Evolutionary conservation across 2,113 vertebrate genomes (phyloP).

Genomic region (Aegotheles bennettii): DNA sequence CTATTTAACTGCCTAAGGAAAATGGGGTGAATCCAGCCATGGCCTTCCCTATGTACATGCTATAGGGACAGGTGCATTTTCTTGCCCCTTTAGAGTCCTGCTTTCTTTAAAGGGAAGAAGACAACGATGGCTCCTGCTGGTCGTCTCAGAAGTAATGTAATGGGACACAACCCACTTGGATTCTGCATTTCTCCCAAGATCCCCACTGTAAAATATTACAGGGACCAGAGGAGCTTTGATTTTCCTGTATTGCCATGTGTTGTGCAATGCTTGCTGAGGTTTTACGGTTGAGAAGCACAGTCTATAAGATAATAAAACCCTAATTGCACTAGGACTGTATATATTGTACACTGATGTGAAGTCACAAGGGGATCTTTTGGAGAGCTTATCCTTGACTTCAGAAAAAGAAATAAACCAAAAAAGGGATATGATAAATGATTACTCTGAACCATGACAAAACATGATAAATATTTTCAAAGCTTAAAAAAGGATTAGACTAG

Average conservation of each 20-base stretch:
- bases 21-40: fast-evolving
- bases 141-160: neutral
- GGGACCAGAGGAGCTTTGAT: neutral
- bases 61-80: fast-evolving
- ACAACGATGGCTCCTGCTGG: fast-evolving
- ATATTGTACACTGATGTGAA: neutral
- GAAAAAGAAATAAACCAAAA: neutral
- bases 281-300: neutral
- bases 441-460: neutral
- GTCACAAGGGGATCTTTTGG: neutral
- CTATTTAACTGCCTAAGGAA: neutral
- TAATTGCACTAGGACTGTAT: fast-evolving
- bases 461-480: neutral
- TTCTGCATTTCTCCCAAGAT: neutral
- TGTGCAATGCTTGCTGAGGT: neutral
- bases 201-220: neutral
- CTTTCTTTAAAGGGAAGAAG: neutral
- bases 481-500: neutral
- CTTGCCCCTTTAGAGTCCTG: neutral
- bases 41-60: fast-evolving
- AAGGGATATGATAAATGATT: neutral
- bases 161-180: fast-evolving
- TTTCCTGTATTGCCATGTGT: neutral
- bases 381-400: neutral
- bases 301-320: neutral